Conservation (phyloP, 2,113 vertebrate genomes). For the Protobothrops flavoviridis region DNA sequence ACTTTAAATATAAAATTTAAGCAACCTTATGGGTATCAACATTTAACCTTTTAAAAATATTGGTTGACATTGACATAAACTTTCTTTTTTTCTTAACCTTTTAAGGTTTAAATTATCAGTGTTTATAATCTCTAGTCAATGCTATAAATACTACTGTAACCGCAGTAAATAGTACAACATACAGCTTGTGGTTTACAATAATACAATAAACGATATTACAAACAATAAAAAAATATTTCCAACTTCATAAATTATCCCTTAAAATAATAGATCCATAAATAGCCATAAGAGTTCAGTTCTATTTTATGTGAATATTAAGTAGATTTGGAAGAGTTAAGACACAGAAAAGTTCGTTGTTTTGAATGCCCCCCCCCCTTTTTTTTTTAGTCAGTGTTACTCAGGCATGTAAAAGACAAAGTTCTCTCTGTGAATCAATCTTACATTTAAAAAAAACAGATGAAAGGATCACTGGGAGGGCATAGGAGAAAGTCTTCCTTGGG, state of each 20-base stretch:
- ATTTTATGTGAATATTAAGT: neutral
- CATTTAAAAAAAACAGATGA: neutral
- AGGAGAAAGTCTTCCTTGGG: neutral
- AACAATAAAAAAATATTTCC: neutral
- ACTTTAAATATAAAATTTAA: neutral
- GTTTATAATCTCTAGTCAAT: neutral
- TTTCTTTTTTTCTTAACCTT: neutral
- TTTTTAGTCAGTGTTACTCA: neutral
- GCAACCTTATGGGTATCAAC: neutral
- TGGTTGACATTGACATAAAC: neutral
- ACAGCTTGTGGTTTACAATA: neutral
- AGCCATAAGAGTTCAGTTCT: neutral
- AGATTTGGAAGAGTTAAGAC: neutral
- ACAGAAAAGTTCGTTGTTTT: neutral
- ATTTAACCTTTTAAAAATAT: neutral
- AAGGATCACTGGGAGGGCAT: neutral
- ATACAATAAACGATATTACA: neutral
- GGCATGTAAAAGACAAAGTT: neutral
- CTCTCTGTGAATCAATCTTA: neutral
- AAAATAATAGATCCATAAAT: neutral
- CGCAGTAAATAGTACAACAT: neutral
- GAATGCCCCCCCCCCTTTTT: neutral
- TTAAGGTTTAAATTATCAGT: neutral
- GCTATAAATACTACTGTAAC: neutral
- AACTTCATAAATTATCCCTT: neutral